A percentile compares a stretch with the other conserved stretches of the same genome.
Evolutionary conservation across 2,888 invertebrate species (phyloP).

Genomic region (Acleris cristana): DNA sequence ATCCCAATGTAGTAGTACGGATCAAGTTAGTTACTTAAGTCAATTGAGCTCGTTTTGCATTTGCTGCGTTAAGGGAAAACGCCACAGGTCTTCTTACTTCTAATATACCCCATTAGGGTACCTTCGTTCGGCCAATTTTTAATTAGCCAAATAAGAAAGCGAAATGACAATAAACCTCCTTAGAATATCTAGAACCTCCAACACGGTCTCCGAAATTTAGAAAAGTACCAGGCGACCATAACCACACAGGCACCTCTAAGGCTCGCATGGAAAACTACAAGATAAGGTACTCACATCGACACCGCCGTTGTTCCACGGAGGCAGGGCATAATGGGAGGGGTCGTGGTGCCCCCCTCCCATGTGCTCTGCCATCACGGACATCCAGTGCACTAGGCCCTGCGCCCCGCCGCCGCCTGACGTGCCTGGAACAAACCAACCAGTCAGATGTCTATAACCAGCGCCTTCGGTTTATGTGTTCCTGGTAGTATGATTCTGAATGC

Average conservation of each 20-base stretch:
- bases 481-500: no score
- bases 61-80: no score
- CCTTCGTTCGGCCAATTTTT: no score
- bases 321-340: conserved; percentile 87
- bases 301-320: conserved; percentile 82
- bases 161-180: not conserved
- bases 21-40: no score
- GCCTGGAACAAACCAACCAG: conserved; percentile 51
- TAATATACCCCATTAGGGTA: no score
- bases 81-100: no score
- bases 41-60: no score
- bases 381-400: conserved; percentile 96
- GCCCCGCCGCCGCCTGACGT: conserved; percentile 86
- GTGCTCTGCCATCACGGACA: conserved; percentile 98
- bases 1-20: no score
- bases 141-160: no score
- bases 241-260: not conserved
- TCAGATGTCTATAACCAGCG: not conserved
- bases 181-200: not conserved
- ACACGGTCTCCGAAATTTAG: not conserved
- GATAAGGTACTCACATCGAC: conserved; percentile 84
- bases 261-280: no score
- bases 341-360: conserved; percentile 93
- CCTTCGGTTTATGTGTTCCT: no score
- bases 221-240: not conserved